A percentile compares a stretch with the other conserved stretches of the same genome.
Conservation (phyloP, 2,888 invertebrate species). For the Ormyrus rosae region DNA sequence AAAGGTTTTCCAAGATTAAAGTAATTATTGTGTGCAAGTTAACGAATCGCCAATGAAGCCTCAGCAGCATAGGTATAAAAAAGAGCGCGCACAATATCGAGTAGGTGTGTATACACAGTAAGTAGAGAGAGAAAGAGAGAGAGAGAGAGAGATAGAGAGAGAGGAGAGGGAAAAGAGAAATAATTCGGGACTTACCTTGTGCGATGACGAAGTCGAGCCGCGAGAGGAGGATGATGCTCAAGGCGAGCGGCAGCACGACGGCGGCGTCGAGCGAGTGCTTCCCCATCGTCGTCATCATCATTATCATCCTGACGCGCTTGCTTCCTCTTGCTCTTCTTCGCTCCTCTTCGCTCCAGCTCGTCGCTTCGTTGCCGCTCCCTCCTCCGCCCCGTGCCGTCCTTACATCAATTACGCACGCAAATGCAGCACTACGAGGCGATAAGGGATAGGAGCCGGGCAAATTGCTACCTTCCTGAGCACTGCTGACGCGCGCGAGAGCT, state of each 20-base stretch:
- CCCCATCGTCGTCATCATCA: slow-evolving; percentile 15
- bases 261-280: slow-evolving; percentile 63
- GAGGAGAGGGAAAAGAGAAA: slow-evolving; percentile 20
- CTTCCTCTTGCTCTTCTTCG: slow-evolving; percentile 53
- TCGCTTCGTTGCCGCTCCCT: slow-evolving; percentile 4
- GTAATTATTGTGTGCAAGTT: no score
- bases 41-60: background rate
- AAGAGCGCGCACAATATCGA: background rate
- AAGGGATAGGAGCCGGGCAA: no score
- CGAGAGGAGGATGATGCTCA: slow-evolving; percentile 62
- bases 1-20: no score
- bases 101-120: background rate
- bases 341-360: slow-evolving; percentile 55
- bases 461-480: no score
- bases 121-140: background rate
- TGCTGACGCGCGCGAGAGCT: background rate
- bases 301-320: slow-evolving; percentile 40
- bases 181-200: slow-evolving; percentile 69
- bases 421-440: no score
- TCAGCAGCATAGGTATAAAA: background rate
- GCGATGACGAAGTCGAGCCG: slow-evolving; percentile 68
- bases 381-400: background rate
- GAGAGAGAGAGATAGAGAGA: background rate
- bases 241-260: slow-evolving; percentile 38
- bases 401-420: background rate